Evolutionary conservation across 2,797 vertebrate genomes (phyloP).

Genomic region (Cyprinella venusta): DNA sequence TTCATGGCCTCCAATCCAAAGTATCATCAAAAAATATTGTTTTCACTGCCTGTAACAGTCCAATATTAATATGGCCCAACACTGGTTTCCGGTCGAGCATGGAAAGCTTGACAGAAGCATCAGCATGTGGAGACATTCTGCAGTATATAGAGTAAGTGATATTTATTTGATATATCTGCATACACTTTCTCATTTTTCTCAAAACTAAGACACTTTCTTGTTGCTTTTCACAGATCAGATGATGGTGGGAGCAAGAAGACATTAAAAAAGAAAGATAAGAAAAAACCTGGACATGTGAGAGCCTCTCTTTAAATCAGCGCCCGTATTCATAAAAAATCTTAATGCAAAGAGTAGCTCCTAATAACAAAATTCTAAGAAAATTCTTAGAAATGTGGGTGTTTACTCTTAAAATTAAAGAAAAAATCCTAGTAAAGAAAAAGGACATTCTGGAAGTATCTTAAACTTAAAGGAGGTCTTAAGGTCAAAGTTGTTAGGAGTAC

Average conservation of each 20-base stretch:
- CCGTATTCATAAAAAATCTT: too few species aligned
- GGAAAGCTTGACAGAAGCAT: constrained; percentile 76
- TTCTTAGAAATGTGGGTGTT: too few species aligned
- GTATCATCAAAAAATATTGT: constrained; percentile 87
- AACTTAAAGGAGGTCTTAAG: too few species aligned
- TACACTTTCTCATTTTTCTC: not conserved
- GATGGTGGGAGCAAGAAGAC: constrained; percentile 69
- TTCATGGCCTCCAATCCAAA: constrained; percentile 79
- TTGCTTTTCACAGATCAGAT: constrained; percentile 66
- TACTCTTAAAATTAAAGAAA: too few species aligned
- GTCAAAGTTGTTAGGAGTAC: too few species aligned
- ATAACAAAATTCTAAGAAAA: too few species aligned
- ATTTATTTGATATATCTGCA: not conserved
- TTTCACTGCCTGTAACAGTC: constrained; percentile 81
- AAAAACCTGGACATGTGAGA: constrained; percentile 65
- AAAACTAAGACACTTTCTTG: not conserved
- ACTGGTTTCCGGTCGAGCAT: constrained; percentile 70
- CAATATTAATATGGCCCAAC: constrained; percentile 91
- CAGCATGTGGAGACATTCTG: constrained; percentile 79
- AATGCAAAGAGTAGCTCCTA: too few species aligned
- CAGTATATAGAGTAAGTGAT: constrained; percentile 80
- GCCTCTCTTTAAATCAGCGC: not conserved
- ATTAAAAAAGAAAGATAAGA: constrained; percentile 77
- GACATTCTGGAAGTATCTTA: too few species aligned
- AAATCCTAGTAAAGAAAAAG: too few species aligned